Percentiles rank a stretch among this genome's conserved stretches.
Conservation (phyloP, 2,888 invertebrate species). For the Megamerina dolium region DNA sequence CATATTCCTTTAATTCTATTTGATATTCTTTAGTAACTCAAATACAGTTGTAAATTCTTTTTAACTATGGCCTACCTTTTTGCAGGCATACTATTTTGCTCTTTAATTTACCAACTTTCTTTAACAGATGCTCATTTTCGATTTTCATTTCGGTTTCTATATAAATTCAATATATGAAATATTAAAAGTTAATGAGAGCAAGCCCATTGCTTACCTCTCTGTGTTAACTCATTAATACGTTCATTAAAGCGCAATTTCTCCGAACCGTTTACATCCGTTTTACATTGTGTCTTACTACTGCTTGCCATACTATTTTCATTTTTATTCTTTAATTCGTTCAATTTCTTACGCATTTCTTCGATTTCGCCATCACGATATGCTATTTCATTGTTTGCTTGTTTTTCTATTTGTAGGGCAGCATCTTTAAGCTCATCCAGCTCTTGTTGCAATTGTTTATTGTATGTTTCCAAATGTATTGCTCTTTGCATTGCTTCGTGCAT, state of each 20-base stretch:
- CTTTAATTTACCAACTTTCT: slow-evolving; percentile 52
- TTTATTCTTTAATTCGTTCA: slow-evolving; percentile 25
- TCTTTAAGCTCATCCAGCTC: slow-evolving; percentile 68
- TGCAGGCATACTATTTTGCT: slow-evolving; percentile 27
- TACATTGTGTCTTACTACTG: slow-evolving; percentile 2
- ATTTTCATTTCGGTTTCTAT: slow-evolving; percentile 50
- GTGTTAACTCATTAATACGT: slow-evolving; percentile 56
- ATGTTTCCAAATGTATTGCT: slow-evolving; percentile 66
- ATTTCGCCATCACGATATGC: slow-evolving; percentile 53
- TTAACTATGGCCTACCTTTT: slow-evolving; percentile 24
- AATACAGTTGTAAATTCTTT: not conserved
- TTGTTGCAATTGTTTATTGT: slow-evolving; percentile 63
- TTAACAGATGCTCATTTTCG: slow-evolving; percentile 52
- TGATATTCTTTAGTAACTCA: not conserved
- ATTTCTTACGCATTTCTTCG: slow-evolving; percentile 37
- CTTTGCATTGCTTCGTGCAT: slow-evolving; percentile 74
- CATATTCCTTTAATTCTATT: slow-evolving; percentile 26
- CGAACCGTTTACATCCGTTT: slow-evolving; percentile 4
- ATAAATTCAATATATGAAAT: slow-evolving; percentile 32
- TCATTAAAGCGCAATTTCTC: slow-evolving; percentile 57
- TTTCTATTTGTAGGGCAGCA: slow-evolving; percentile 68
- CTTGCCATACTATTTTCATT: slow-evolving; percentile 7
- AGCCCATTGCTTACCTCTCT: slow-evolving; percentile 56
- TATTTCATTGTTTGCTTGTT: slow-evolving; percentile 66
- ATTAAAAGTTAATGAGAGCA: too few species aligned